Evolutionary conservation across 1,140 invertebrate species (phyloP).

Genomic region (Pinna nobilis): DNA sequence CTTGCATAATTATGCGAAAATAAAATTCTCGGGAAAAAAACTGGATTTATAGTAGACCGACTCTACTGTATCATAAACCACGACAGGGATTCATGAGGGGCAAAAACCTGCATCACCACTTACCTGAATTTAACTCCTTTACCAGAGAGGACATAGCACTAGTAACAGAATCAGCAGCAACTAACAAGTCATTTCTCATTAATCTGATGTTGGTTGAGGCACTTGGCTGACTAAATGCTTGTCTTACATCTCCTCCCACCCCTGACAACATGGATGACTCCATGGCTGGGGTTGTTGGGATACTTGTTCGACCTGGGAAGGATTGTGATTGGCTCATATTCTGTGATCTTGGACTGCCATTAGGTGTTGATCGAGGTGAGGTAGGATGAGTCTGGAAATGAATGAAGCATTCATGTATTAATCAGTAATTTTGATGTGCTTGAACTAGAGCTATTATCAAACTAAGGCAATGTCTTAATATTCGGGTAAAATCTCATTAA

Average conservation of each 20-base stretch:
- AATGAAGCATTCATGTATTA: too few relatives aligned
- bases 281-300: constrained; percentile 51
- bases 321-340: constrained; percentile 54
- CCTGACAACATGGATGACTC: constrained; percentile 68
- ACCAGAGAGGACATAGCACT: constrained; percentile 97
- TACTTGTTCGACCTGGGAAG: constrained; percentile 73
- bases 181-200: constrained; percentile 85
- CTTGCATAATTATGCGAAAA: background rate
- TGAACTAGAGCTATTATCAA: too few relatives aligned
- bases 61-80: too few relatives aligned
- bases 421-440: too few relatives aligned
- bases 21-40: background rate
- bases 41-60: too few relatives aligned
- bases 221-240: constrained; percentile 62
- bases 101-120: too few relatives aligned
- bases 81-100: too few relatives aligned
- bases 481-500: too few relatives aligned
- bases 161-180: constrained; percentile 95
- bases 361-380: constrained; percentile 90
- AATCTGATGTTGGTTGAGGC: constrained; percentile 54
- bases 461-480: too few relatives aligned
- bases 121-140: constrained; percentile 92
- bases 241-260: constrained; percentile 76
- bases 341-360: constrained; percentile 80
- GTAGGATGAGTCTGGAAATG: constrained; percentile 78